Base-by-base conservation (phyloP, 2,888 invertebrate genomes). In the Caenorhabditis afra region DNA sequence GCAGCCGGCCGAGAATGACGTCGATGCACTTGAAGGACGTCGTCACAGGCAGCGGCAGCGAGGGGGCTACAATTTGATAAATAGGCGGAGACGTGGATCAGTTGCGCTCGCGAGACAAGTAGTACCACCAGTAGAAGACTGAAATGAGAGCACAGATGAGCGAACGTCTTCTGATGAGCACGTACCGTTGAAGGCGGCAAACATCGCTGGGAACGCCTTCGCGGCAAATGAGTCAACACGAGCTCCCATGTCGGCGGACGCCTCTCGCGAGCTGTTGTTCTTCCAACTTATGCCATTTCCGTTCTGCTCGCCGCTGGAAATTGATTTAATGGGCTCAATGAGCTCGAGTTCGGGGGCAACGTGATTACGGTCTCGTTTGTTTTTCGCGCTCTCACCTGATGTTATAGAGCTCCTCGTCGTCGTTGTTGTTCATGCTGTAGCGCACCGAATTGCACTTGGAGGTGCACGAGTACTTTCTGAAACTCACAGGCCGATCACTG, bases 41-140 rank as follows among this genome's bases (percentile, higher is more conserved):
- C 35, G 23, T 20, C 47, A 29, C 29, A 29, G 29, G 29, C 29
- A 29, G 29, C n/a, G n/a, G 29, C 29, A 29, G 29, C 3, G 29
- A n/a, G 29, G 29, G 29, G 53, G 20, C 59, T 59, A 44, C 70
- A 70, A 70, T 55, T 37, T n/a, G 12, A 59, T 52, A 41, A 20
- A 49, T 23, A 53, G 37, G 18, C 18, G 10, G 12, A 3, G 16
- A n/a, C 14, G 37, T 18, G 37, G 7, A 16, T 57, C 47, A 84
- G 47, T 78, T 77, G 47, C 85, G 76, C 64, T 86, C 86, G 37
- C 85, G 79, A 50, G 83, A 87, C 59, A 89, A 76, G 75, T 89
- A 89, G 67, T 89, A 89, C 88, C 88, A 89, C 89, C 89, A 89
- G 82, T 89, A 89, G 73, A 89, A 79, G n/a, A 87, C 89, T 89